Base-by-base conservation (phyloP, 2,797 vertebrate genomes). In the Bryconaethiops microstoma region DNA sequence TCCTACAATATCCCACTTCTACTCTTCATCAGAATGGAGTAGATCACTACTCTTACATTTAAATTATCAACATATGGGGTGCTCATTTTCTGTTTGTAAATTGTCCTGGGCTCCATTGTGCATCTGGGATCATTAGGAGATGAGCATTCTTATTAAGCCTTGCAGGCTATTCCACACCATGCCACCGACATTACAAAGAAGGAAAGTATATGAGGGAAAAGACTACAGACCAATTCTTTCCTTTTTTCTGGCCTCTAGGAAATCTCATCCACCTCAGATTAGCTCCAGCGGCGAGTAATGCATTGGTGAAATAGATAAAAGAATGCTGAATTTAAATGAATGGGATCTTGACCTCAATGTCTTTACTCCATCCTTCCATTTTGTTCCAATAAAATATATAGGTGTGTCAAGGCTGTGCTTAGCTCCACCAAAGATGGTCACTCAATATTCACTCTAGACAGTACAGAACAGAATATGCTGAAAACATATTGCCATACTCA, bases 1-100 rank as follows among this genome's bases (percentile, higher is more conserved):
- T 12, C 35, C 60, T 48, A 21, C 10, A 48, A 64, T 64, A 75
- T 42, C 52, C 35, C 39, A 72, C 70, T 84, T 70, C 48, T 60
- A 64, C 75, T 59, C 40, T 55, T 74, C 64, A 82, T 69, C 57
- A 14, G 35, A 55, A 63, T 52, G 17, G 42, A 63, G 29, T 35
- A 54, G 59, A 60, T 45, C 45, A 78, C 16, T 19, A 64, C 67
- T 76, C 57, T 29, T 14, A 21, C 29, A 60, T 76, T 72, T 35
- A 72, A 73, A 82, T 57, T 29, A 76, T 23, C 3, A 14, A 50
- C 55, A 74, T 21, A 74, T 68, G 4, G 42, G 45, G 40, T n/a
- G 74, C 67, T 82, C 13, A 74, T 79, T 63, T 80, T 59, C 57
- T 63, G 12, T 80, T 52, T 82, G 77, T 72, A 64, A 85, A 80